A percentile compares a stretch with the other conserved stretches of the same genome.
Evolutionary conservation across 1,140 invertebrate species (phyloP).

Genomic region (Agrypnia vestita): DNA sequence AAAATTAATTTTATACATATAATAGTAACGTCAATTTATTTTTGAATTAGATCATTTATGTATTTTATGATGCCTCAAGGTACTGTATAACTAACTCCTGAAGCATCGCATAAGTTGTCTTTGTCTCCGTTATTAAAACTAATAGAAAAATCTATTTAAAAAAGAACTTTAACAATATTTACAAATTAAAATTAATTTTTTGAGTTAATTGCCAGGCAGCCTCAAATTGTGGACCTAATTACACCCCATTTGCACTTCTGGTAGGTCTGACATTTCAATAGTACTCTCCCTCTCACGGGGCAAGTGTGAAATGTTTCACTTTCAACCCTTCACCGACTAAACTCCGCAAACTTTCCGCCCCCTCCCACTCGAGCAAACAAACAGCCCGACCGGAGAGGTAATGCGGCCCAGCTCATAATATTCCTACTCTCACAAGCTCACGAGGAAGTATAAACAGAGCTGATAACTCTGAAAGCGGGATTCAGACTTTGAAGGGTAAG

Average conservation of each 20-base stretch:
- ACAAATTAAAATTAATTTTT: too few species aligned
- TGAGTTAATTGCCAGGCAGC: too few species aligned
- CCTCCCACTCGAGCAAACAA: constrained; percentile 37
- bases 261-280: constrained; percentile 52
- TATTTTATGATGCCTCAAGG: too few species aligned
- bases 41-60: too few species aligned
- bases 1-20: too few species aligned
- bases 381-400: constrained; percentile 12
- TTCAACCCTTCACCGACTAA: constrained; percentile 53
- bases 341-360: constrained; percentile 54
- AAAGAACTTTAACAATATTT: neutral
- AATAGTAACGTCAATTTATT: too few species aligned
- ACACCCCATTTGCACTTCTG: constrained; percentile 19
- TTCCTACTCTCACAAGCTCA: neutral
- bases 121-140: too few species aligned
- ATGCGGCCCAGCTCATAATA: constrained; percentile 4
- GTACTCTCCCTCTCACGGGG: constrained; percentile 55
- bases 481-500: too few species aligned
- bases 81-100: too few species aligned
- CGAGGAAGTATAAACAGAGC: constrained; percentile 2
- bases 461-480: neutral
- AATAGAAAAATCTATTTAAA: too few species aligned
- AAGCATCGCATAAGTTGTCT: too few species aligned
- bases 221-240: neutral
- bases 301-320: constrained; percentile 60